Conservation (phyloP, 2,888 invertebrate species). For the Microplitis manilae region DNA sequence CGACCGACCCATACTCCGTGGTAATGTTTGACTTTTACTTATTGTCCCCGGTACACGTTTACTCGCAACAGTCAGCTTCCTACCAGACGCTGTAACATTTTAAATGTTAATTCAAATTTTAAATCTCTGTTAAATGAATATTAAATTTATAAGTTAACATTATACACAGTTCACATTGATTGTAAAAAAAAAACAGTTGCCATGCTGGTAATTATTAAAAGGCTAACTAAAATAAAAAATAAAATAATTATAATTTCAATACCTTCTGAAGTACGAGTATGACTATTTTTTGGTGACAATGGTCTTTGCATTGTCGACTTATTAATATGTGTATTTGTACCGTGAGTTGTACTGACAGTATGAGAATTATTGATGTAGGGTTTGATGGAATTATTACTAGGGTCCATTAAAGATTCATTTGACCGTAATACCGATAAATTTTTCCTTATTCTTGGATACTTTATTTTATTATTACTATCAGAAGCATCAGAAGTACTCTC, state of each 20-base stretch:
- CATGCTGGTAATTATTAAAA: constrained; percentile 7
- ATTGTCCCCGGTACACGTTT: constrained; percentile 79
- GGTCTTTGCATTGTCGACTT: constrained; percentile 60
- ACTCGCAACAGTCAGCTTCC: constrained; percentile 84
- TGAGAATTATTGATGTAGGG: constrained; percentile 61
- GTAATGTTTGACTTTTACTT: constrained; percentile 89
- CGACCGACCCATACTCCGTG: constrained; percentile 84
- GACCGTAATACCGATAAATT: constrained; percentile 59
- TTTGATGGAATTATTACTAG: constrained; percentile 58
- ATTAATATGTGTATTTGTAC: constrained; percentile 65
- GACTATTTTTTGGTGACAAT: constrained; percentile 64
- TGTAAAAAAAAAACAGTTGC: background rate
- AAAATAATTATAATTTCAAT: constrained; percentile 49
- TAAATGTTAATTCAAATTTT: constrained; percentile 22
- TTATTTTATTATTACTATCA: constrained; percentile 55
- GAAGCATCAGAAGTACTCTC: constrained; percentile 56
- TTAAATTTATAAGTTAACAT: background rate
- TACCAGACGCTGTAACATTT: constrained; percentile 79
- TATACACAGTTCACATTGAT: background rate
- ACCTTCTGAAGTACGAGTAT: constrained; percentile 66
- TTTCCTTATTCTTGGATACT: constrained; percentile 32
- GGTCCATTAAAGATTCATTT: constrained; percentile 58
- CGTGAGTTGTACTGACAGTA: constrained; percentile 62
- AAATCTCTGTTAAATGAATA: constrained; percentile 28
- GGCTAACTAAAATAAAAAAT: constrained; percentile 1